A percentile compares a stretch with the other conserved stretches of the same genome.
phyloP scores from a whole-genome alignment of 53 echinoderm and acorn worm species.

The Arbacia lixula region DNA sequence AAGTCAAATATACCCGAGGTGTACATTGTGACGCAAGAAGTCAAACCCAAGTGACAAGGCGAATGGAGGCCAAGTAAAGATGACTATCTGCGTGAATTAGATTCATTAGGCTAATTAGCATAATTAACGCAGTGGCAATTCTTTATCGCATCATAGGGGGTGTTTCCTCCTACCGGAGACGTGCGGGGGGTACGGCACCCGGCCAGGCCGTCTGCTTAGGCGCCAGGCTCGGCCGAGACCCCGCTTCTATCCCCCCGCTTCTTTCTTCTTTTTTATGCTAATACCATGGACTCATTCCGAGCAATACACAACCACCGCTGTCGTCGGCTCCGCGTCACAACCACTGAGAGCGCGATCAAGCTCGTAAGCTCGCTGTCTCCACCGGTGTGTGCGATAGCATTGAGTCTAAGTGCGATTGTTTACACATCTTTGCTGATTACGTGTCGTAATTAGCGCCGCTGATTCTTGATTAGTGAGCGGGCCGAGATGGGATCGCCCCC shows the following conservation, averaged over 20 bases:
- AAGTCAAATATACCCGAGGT: too few species aligned
- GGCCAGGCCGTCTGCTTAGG: not conserved
- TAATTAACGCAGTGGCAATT: conserved; percentile 25
- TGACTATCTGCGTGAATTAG: conserved; percentile 28
- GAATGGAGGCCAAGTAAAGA: too few species aligned
- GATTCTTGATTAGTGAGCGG: too few species aligned
- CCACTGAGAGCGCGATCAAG: too few species aligned
- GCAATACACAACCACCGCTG: too few species aligned
- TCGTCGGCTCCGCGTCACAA: too few species aligned
- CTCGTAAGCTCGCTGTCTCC: not conserved
- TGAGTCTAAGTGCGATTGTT: conserved; percentile 36
- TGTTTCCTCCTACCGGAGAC: not conserved
- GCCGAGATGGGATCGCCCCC: not conserved
- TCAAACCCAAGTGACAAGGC: too few species aligned
- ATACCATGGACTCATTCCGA: too few species aligned
- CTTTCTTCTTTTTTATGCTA: not conserved
- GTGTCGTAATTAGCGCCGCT: conserved; percentile 31
- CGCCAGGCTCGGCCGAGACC: conserved; percentile 15
- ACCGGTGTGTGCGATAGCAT: not conserved
- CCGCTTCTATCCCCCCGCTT: not conserved
- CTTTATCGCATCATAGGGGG: not conserved
- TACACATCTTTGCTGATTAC: conserved; percentile 50
- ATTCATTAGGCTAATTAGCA: conserved; percentile 40
- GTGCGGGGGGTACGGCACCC: not conserved
- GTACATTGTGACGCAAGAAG: too few species aligned